These are phyloP conservation scores for Casuarius casuarius DNA, from an alignment of 2,113 vertebrate species.

Conservation along the genomic window DNA sequence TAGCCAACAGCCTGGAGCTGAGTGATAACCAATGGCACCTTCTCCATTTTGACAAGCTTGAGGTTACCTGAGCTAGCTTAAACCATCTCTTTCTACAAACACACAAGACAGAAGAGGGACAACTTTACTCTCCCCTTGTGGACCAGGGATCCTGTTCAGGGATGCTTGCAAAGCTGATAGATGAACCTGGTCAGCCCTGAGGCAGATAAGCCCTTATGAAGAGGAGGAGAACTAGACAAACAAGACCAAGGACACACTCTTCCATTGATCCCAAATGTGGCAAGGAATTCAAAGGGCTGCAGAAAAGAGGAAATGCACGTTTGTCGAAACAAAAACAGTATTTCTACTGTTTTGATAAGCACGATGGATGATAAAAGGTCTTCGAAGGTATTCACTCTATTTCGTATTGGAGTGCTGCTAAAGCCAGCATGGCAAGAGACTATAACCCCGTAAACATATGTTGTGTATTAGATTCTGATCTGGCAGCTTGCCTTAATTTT, in stretches of 20 bases:
- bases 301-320: conserved; percentile 37
- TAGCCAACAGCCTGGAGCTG: not conserved
- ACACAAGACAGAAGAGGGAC: not conserved
- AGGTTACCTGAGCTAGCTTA: not conserved
- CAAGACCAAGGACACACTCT: not conserved
- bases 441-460: conserved; percentile 61
- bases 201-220: not conserved
- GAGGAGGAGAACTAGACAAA: not conserved
- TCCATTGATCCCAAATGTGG: not conserved
- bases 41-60: not conserved
- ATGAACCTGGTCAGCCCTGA: not conserved
- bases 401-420: conserved; percentile 51
- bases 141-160: not conserved
- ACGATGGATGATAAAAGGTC: conserved; percentile 30
- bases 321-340: conserved; percentile 11
- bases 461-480: conserved; percentile 71
- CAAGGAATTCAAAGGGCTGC: conserved; percentile 17
- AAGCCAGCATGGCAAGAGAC: conserved; percentile 55
- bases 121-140: not conserved
- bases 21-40: not conserved
- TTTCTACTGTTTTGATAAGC: conserved; percentile 54
- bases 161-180: not conserved
- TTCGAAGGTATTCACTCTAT: conserved; percentile 65
- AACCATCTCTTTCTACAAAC: not conserved
- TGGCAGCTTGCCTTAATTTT: conserved; percentile 70